Evolutionary conservation across 2,888 invertebrate genomes (phyloP), one percentile per base, ranked within the genome.

Genomic region (Agriopis leucophaearia): DNA sequence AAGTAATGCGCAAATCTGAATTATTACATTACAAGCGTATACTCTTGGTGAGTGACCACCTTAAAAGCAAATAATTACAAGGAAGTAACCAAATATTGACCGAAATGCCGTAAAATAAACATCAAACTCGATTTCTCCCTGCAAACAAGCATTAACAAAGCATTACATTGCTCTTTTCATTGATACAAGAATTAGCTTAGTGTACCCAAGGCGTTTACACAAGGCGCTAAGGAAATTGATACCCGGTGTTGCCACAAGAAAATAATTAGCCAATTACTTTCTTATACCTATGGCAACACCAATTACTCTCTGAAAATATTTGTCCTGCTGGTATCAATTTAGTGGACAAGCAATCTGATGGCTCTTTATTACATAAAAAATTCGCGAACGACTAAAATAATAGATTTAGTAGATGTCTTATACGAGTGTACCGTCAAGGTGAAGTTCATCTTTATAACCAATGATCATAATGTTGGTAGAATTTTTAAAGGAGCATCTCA

Each of bases 241-340:
- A 52, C 55, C 54, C 59, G 35, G 64, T 64, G 62, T 55, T 55
- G 59, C 60, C 64, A 50, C 55, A 56, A 64, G 64, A 64, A 68
- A 68, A 68, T 68, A 64, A 63, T 67, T 67, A 70, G 51, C 54
- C 62, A 69, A 68, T 69, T 70, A 72, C 64, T 70, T 62, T 45
- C 63, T 58, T 62, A 40, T 51, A 61, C 50, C 18, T 62, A 62
- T 58, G 57, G 52, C 52, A 62, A 62, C 52, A 66, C 63, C 70
- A 72, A 72, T 72, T 60, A 72, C 55, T 54, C 7, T 44, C 56
- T n/a, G 59, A 63, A 70, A 70, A 72, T 72, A 72, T 72, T 72
- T 72, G 61, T 48, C 42, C 15, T 44, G 18, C 51, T 18, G 45
- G 54, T 66, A 70, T 42, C 70, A 58, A 72, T 72, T 69, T 68